Percentiles rank a stretch among this genome's conserved stretches.
Evolutionary conservation across 2,888 invertebrate species (phyloP).

Genomic region (Scaptomyza flava): DNA sequence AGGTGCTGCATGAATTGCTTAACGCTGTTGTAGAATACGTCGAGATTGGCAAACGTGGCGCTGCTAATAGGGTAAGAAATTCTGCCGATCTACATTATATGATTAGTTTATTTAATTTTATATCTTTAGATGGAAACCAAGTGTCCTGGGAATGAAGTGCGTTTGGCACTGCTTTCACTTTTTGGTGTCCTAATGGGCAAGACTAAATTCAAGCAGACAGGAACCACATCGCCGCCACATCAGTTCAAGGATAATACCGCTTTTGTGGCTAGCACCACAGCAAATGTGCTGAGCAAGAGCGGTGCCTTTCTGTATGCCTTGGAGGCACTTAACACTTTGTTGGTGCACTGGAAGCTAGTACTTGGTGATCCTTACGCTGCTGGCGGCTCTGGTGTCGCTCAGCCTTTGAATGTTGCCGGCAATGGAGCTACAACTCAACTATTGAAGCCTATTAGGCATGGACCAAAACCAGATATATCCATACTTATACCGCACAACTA

Average conservation of each 20-base stretch:
- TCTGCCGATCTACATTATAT: background rate
- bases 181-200: slow-evolving; percentile 88
- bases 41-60: slow-evolving; percentile 87
- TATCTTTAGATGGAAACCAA: slow-evolving; percentile 84
- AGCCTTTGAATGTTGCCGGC: slow-evolving; percentile 9
- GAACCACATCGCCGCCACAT: slow-evolving; percentile 84
- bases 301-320: slow-evolving; percentile 91
- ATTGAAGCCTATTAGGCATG: slow-evolving; percentile 92
- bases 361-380: slow-evolving; percentile 81
- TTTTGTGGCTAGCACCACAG: slow-evolving; percentile 89
- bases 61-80: slow-evolving; percentile 81
- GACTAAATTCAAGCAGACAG: slow-evolving; percentile 83
- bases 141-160: slow-evolving; percentile 92
- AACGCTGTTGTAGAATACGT: slow-evolving; percentile 90
- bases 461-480: slow-evolving; percentile 96
- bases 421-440: slow-evolving; percentile 84
- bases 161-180: slow-evolving; percentile 93
- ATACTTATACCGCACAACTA: slow-evolving; percentile 97
- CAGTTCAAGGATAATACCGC: slow-evolving; percentile 86
- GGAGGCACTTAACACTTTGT: slow-evolving; percentile 88
- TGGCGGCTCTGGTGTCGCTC: slow-evolving; percentile 42
- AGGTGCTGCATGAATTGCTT: slow-evolving; percentile 91
- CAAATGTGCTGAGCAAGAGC: slow-evolving; percentile 88
- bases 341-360: slow-evolving; percentile 91
- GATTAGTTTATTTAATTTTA: background rate